Evolutionary conservation across 2,888 invertebrate species (phyloP), one percentile per base, ranked within the genome.

Genomic region (Parnassius glacialis): DNA sequence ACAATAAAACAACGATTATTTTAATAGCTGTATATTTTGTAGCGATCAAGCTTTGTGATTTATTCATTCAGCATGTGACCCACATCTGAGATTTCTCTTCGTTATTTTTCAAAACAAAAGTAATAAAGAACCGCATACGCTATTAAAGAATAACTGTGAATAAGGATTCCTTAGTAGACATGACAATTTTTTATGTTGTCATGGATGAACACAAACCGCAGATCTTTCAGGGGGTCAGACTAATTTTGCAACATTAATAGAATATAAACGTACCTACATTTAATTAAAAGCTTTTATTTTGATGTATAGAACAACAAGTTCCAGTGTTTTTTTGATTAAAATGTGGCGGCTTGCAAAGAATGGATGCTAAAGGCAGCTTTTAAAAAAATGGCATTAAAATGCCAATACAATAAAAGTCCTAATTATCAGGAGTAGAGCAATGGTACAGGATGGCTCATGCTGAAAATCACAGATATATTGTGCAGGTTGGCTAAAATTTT

Each of bases 391-490:
- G 75, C 75, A 78, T 76, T 74, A 71, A 75, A 67, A 70, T 70
- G 73, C 74, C 70, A 74, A 71, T 68, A 69, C 66, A 72, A 74
- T 71, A 71, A 75, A 34, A 34, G 34, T 78, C 80, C 76, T 70
- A 72, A 68, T 70, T 70, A 67, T 64, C 73, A 75, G 77, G 75
- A 78, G 74, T 81, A 85, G 78, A 78, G 87, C 79, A 83, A 89
- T 88, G 87, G 79, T 85, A 81, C 85, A 92, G 83, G 79, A 93
- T 93, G 93, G 92, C 93, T 83, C 87, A 90, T 78, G 84, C 91
- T 84, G 93, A 93, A 80, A 93, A 93, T 89, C 93, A 93, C 83
- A 92, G 95, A 80, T 94, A 94, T 87, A 95, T 95, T 83, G 94
- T 95, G 73, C 96, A 97, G 94, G 97, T 97, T 55, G n/a, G 62